Evolutionary conservation across 2,888 invertebrate genomes (phyloP), one percentile per base, ranked within the genome.

Genomic region (Polydrusus pterygomalis): DNA sequence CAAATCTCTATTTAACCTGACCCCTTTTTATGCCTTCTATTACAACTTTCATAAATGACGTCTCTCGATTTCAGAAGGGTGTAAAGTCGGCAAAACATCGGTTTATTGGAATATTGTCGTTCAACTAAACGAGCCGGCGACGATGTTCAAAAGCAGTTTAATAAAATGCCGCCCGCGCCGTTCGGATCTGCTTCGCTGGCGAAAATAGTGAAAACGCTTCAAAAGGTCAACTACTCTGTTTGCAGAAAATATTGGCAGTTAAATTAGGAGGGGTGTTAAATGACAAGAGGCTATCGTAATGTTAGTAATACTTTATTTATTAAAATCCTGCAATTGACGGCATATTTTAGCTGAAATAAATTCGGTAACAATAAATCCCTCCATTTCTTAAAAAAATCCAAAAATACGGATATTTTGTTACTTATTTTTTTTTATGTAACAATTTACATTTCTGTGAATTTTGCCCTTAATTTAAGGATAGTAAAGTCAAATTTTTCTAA

Each of bases 71-170:
- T 77, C 67, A 70, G 67, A 68, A 68, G 75, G 75, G 71, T 70
- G 77, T 75, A 75, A 75, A 75, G 75, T 75, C 75, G 74, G 77
- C 77, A 70, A 74, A 77, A 77, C 74, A 74, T 77, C 77, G 74
- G 74, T 77, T 77, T 77, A 77, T 77, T 77, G 77, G 77, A 77
- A 77, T 77, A 77, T 74, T 74, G 77, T 74, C 77, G 77, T 77
- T 77, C 69, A 60, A 49, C 43, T 62, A 51, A 56, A 73, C 77
- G 54, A 73, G 60, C 69, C 72, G 71, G 49, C 68, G 71, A 75
- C 67, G 58, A 38, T 11, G 69, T 64, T 75, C 69, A 51, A 58
- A 64, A 62, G 76, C 77, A 70, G 70, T 77, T 77, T 77, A 74
- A 74, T 77, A 77, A 77, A 77, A 74, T 65, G 74, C 77, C n/a